These are phyloP conservation scores for Musca vetustissima DNA, from an alignment of 1,140 invertebrate genomes.

Conservation along the genomic window DNA sequence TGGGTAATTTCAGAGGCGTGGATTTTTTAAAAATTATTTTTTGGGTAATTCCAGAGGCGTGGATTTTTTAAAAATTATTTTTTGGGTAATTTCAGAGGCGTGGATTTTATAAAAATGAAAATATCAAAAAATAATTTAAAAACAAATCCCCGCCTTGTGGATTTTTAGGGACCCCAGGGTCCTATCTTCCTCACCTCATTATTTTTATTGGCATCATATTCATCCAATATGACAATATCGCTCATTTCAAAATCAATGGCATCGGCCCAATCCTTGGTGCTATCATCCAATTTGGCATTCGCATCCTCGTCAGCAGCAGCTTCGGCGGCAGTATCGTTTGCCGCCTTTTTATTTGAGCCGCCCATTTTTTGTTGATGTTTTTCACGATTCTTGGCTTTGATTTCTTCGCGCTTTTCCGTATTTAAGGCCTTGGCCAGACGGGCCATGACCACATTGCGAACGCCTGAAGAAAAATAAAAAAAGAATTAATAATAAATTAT, in stretches of 20 bases:
- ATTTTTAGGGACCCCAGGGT: too few relatives aligned
- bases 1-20: too few relatives aligned
- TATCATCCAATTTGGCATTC: constrained; percentile 57
- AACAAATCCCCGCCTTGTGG: too few relatives aligned
- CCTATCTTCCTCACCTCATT: constrained; percentile 42
- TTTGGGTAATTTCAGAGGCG: too few relatives aligned
- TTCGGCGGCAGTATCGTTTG: too few relatives aligned
- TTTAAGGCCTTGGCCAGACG: constrained; percentile 73
- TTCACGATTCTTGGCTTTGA: not conserved
- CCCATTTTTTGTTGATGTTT: not conserved
- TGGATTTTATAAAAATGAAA: too few relatives aligned
- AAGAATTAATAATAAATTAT: not conserved
- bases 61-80: too few relatives aligned
- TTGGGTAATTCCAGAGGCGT: too few relatives aligned
- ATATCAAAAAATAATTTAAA: too few relatives aligned
- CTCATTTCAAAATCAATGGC: constrained; percentile 32
- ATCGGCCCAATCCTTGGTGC: constrained; percentile 58
- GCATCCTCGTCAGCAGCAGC: constrained; percentile 48
- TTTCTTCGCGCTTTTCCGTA: constrained; percentile 28
- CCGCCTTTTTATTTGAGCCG: not conserved
- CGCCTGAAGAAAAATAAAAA: constrained; percentile 54
- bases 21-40: too few relatives aligned
- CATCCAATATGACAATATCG: constrained; percentile 34
- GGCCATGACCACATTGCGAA: constrained; percentile 82
- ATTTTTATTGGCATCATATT: constrained; percentile 37